A percentile compares a stretch with the other conserved stretches of the same genome.
Conservation (phyloP, 2,113 vertebrate genomes). For the Eubucco bourcierii region DNA sequence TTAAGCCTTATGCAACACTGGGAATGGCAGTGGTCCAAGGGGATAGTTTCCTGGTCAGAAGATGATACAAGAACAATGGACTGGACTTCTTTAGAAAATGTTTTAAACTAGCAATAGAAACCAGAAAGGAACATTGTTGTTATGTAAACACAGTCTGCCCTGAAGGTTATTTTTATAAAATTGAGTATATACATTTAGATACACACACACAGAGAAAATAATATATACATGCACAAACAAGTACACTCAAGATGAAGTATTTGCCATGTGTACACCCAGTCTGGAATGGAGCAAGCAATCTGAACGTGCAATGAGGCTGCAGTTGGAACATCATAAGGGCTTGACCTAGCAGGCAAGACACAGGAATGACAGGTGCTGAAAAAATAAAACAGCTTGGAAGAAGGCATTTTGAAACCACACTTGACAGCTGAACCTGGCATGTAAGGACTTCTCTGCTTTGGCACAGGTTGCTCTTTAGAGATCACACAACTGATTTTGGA, state of each 20-base stretch:
- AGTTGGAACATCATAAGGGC: neutral
- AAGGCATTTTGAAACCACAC: neutral
- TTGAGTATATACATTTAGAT: neutral
- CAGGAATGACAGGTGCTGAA: neutral
- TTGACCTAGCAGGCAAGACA: neutral
- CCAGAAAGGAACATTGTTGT: constrained; percentile 18
- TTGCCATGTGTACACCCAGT: neutral
- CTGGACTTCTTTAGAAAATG: neutral
- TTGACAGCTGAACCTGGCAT: neutral
- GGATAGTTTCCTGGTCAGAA: neutral
- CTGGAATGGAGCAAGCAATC: neutral
- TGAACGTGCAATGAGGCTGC: neutral
- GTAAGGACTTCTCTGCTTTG: neutral
- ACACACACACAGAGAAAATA: neutral
- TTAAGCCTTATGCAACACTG: neutral
- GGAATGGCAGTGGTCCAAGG: neutral
- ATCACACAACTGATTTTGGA: neutral
- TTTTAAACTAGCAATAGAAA: constrained; percentile 32
- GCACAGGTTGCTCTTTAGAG: neutral
- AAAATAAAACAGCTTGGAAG: neutral
- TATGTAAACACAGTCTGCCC: constrained; percentile 19
- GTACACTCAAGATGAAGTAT: constrained; percentile 8
- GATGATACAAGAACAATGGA: neutral
- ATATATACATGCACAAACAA: neutral
- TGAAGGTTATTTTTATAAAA: constrained; percentile 29